Percentiles rank a stretch among this genome's conserved stretches.
Evolutionary conservation across 2,113 vertebrate genomes (phyloP).

Genomic region (Danionella cerebrum): DNA sequence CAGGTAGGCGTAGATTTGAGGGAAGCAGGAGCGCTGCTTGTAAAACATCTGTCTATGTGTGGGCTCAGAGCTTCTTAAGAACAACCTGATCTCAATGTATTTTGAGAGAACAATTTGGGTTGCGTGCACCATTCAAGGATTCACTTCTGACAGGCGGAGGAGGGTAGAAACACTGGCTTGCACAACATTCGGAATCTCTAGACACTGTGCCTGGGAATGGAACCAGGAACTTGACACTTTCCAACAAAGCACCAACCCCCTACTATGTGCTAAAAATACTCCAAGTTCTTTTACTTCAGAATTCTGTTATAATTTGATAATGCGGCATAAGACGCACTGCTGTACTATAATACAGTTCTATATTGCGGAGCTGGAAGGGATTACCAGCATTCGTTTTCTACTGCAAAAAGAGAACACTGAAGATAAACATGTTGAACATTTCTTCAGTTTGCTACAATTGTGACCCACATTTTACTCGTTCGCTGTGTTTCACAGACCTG

Average conservation of each 20-base stretch:
- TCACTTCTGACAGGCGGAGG: not conserved
- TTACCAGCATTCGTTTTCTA: not conserved
- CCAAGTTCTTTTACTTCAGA: not conserved
- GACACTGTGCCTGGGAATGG: not conserved
- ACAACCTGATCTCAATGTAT: slow-evolving; percentile 1
- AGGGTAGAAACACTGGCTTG: not conserved
- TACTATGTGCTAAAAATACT: not conserved
- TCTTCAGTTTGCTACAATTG: not conserved
- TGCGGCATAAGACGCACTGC: not conserved
- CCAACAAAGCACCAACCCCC: not conserved
- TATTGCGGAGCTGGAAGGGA: not conserved
- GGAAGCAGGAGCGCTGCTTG: not conserved
- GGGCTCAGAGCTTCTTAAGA: not conserved
- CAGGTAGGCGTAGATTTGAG: not conserved
- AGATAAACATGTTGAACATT: not conserved
- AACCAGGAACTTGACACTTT: not conserved
- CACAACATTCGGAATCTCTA: not conserved
- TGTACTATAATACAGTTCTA: not conserved
- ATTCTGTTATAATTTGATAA: not conserved
- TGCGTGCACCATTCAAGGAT: not conserved
- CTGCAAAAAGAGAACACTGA: not conserved
- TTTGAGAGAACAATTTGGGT: slow-evolving; percentile 3
- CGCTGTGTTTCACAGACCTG: not conserved
- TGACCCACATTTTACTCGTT: not conserved
- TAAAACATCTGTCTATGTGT: not conserved